These are phyloP conservation scores for Lepidonotus clava DNA, from an alignment of 2,888 invertebrate genomes.

Conservation along the genomic window DNA sequence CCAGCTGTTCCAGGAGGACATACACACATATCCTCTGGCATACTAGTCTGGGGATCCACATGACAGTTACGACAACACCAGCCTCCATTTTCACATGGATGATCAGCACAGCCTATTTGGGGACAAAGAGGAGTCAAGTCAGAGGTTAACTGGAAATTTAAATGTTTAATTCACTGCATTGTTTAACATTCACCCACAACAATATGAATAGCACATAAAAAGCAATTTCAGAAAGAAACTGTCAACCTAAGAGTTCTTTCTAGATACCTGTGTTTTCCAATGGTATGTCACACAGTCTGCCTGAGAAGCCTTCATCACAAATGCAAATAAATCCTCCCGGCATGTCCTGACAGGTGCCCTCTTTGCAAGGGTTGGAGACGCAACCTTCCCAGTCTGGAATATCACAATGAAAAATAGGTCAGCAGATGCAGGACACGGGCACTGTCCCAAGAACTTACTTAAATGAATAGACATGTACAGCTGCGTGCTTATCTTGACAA, in stretches of 20 bases:
- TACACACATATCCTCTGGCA: background rate
- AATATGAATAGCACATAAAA: background rate
- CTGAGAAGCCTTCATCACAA: constrained; percentile 14
- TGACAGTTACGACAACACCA: background rate
- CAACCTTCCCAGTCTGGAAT: background rate
- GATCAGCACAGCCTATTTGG: background rate
- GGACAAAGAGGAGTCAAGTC: background rate
- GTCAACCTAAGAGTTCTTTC: background rate
- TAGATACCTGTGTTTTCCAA: background rate
- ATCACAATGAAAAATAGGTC: too few species aligned
- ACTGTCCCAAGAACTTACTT: background rate
- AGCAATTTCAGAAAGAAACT: background rate
- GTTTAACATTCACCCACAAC: background rate
- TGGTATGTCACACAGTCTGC: background rate
- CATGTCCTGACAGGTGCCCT: background rate
- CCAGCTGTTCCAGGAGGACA: background rate
- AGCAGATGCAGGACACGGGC: too few species aligned
- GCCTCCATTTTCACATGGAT: background rate
- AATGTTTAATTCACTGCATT: background rate
- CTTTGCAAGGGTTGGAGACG: background rate
- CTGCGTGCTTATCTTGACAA: too few species aligned
- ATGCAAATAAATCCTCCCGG: constrained; percentile 8
- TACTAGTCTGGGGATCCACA: background rate
- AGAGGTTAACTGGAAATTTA: too few species aligned
- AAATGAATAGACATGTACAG: too few species aligned